These are phyloP conservation scores for Gobio gobio DNA, from an alignment of 2,113 vertebrate genomes.

Conservation along the genomic window DNA sequence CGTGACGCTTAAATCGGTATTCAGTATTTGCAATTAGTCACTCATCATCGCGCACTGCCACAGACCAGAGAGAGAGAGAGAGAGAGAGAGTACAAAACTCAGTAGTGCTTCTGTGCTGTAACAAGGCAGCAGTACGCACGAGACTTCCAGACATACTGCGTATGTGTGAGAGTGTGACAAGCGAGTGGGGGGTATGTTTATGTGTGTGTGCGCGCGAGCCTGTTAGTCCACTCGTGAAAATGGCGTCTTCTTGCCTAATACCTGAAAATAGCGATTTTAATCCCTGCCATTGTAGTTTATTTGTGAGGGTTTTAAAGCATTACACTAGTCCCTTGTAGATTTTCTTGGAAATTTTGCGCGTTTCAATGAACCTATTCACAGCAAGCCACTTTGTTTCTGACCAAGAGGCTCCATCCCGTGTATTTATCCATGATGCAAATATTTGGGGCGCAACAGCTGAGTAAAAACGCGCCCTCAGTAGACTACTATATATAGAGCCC, in stretches of 20 bases:
- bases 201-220: constrained; percentile 40
- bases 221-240: constrained; percentile 71
- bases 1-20: background rate
- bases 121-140: constrained; percentile 36
- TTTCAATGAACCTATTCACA: background rate
- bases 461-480: background rate
- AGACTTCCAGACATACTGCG: constrained; percentile 45
- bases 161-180: constrained; percentile 46
- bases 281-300: background rate
- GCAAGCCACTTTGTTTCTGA: background rate
- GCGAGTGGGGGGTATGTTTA: background rate
- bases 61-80: background rate
- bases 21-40: background rate
- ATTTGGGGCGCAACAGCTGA: constrained; percentile 38
- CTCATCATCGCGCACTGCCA: background rate
- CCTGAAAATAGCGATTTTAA: constrained; percentile 54
- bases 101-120: constrained; percentile 32
- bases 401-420: background rate
- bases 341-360: background rate
- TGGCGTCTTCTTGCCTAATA: constrained; percentile 75
- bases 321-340: background rate
- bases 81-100: background rate
- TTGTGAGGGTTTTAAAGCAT: background rate
- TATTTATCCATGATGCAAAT: background rate
- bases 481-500: constrained; percentile 32